Evolutionary conservation across 2,888 invertebrate species (phyloP), one percentile per base, ranked within the genome.

Genomic region (Bedellia somnulentella): DNA sequence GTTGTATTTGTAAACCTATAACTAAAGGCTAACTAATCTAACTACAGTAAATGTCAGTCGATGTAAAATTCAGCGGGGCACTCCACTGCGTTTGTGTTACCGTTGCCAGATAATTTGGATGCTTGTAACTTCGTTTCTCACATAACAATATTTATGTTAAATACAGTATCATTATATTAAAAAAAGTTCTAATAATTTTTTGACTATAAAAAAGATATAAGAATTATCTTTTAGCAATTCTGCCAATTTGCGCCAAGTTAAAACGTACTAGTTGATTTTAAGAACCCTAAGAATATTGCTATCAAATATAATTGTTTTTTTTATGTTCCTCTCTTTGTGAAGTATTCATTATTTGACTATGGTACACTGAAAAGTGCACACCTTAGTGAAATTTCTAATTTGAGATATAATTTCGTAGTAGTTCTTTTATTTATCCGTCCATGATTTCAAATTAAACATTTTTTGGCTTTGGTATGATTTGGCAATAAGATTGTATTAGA

Each of bases 41-140:
- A 35, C 60, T 73, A 75, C 56, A 55, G 70, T 68, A 63, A 71
- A 70, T 64, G 68, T 71, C 73, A 75, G 73, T 75, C 73, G 55
- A 73, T 70, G 66, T 73, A 70, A 70, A 63, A 68, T 29, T 11
- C 68, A 68, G 66, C 61, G 55, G 52, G 52, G 44, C 58, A 59
- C 57, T 55, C 53, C 56, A 22, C 11, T 22, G 3, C 11, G 11
- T 10, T 10, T 6, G 22, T n/a, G 11, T 22, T 18, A 18, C 5
- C 5, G 9, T 5, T 6, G 18, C 9, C 18, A 5, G 9, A 6
- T 18, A 5, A 18, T 18, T 6, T 6, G 5, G 9, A 18, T 18
- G 9, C 18, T 6, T 9, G 5, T 9, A 18, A n/a, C 8, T 21
- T n/a, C 21, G 10, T 8, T 21, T n/a, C 9, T 2, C 10, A 3